Evolutionary conservation across 2,113 vertebrate species (phyloP).

Genomic region (Rhagologus leucostigma): DNA sequence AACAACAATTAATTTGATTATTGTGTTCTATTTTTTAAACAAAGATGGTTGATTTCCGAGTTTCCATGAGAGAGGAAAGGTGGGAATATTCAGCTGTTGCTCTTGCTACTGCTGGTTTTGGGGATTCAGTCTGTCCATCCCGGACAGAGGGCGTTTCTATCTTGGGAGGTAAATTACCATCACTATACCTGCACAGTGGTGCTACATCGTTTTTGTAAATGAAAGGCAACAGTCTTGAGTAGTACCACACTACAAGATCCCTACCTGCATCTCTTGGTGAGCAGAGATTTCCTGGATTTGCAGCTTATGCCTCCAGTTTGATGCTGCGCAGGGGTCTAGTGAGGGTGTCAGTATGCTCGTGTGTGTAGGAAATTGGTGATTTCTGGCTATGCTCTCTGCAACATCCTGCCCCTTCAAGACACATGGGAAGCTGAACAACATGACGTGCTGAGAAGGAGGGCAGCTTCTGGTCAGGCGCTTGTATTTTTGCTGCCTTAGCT

Average conservation of each 20-base stretch:
- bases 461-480: conserved; percentile 4
- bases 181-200: neutral
- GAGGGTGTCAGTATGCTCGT: accelerated
- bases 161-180: neutral
- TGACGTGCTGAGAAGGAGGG: neutral
- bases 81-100: neutral
- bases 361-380: neutral
- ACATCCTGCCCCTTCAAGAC: neutral
- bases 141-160: neutral
- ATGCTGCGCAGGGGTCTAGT: neutral
- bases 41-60: neutral
- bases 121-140: neutral
- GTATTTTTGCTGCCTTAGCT: conserved; percentile 65
- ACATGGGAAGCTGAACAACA: neutral
- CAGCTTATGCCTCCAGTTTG: neutral
- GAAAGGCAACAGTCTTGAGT: neutral
- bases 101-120: neutral
- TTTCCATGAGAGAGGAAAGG: neutral
- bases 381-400: neutral
- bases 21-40: neutral
- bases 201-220: neutral
- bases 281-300: neutral
- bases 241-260: neutral
- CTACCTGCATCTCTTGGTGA: neutral
- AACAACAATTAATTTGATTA: neutral